These are phyloP conservation scores for Emmelina monodactyla DNA, from an alignment of 2,888 invertebrate genomes.

Conservation along the genomic window DNA sequence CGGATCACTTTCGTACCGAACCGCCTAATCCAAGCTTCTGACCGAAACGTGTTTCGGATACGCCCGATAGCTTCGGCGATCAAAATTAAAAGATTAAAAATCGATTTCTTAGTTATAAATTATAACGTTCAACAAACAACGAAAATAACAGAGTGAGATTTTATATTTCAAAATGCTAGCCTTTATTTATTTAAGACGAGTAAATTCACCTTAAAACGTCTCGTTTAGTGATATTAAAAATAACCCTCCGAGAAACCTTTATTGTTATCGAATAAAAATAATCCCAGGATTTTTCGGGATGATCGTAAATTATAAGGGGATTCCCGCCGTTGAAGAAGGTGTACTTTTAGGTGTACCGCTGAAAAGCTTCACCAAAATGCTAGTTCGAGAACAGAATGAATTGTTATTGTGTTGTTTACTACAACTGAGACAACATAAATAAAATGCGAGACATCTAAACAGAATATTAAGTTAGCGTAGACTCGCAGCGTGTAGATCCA, in stretches of 20 bases:
- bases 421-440: too few relatives aligned
- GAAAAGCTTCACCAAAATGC: slow-evolving; percentile 20
- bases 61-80: too few relatives aligned
- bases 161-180: too few relatives aligned
- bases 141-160: too few relatives aligned
- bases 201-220: slow-evolving; percentile 58
- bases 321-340: slow-evolving; percentile 24
- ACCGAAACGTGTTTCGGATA: slow-evolving; percentile 22
- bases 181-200: slow-evolving; percentile 43
- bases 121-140: too few relatives aligned
- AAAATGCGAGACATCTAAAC: too few relatives aligned
- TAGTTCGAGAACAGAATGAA: too few relatives aligned
- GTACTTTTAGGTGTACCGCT: slow-evolving; percentile 22
- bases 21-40: slow-evolving; percentile 41
- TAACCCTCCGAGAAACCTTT: slow-evolving; percentile 60
- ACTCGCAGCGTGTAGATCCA: too few relatives aligned
- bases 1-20: slow-evolving; percentile 57
- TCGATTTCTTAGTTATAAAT: too few relatives aligned
- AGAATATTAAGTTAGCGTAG: too few relatives aligned
- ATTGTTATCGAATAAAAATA: slow-evolving; percentile 67
- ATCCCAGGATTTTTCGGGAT: slow-evolving; percentile 61
- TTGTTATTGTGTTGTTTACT: too few relatives aligned
- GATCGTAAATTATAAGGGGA: slow-evolving; percentile 63
- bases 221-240: slow-evolving; percentile 63
- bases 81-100: too few relatives aligned